A percentile compares a stretch with the other conserved stretches of the same genome.
These are phyloP conservation scores for Pasiphila rectangulata DNA, from an alignment of 2,888 invertebrate species.

Conservation along the genomic window DNA sequence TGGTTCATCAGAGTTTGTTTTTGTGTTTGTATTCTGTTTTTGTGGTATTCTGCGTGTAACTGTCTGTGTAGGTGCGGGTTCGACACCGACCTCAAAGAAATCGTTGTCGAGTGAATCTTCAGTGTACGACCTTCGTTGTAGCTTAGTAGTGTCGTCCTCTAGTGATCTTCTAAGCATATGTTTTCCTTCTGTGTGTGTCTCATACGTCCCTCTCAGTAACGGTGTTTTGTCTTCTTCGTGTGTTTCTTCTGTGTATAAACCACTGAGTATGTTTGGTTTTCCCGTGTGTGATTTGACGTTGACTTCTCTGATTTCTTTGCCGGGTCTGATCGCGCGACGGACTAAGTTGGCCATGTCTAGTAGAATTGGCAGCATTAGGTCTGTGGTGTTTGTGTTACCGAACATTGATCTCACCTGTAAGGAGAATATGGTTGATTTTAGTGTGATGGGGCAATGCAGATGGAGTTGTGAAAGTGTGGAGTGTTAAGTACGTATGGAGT, in stretches of 20 bases:
- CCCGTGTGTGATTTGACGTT: neutral
- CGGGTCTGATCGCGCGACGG: constrained; percentile 70
- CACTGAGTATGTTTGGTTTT: constrained; percentile 44
- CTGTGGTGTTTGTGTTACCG: constrained; percentile 77
- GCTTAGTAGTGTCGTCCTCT: constrained; percentile 36
- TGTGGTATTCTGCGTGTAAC: constrained; percentile 50
- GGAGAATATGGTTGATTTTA: constrained; percentile 26
- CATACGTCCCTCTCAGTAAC: constrained; percentile 11
- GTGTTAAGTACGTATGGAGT: neutral
- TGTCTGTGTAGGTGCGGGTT: constrained; percentile 36
- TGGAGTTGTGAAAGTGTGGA: neutral
- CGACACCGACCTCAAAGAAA: constrained; percentile 52
- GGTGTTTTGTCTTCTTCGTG: constrained; percentile 8
- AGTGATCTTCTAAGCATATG: constrained; percentile 51
- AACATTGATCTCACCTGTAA: constrained; percentile 82
- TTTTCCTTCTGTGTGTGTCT: constrained; percentile 41
- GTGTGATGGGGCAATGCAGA: neutral
- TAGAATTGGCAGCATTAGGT: constrained; percentile 83
- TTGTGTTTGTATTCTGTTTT: constrained; percentile 36
- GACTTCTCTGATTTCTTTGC: constrained; percentile 60
- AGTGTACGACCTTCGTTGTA: constrained; percentile 4
- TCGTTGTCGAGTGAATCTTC: constrained; percentile 51
- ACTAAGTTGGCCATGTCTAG: constrained; percentile 84
- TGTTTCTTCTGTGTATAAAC: constrained; percentile 59
- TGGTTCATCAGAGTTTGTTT: constrained; percentile 40